phyloP scores from a whole-genome alignment of 2,797 vertebrate species.

The Agapornis canus region DNA sequence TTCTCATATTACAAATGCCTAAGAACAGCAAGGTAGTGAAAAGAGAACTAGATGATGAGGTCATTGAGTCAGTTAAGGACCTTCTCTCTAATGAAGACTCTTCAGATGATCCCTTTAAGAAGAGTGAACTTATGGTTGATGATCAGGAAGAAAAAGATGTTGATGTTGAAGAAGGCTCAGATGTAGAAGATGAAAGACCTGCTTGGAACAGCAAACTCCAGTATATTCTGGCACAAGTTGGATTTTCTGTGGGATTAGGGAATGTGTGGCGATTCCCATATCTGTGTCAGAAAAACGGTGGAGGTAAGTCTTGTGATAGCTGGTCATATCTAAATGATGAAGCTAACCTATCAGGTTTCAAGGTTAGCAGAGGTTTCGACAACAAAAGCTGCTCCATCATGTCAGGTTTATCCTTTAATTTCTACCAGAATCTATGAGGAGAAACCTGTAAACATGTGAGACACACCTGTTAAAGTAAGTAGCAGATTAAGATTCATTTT shows the following conservation, averaged over 20 bases:
- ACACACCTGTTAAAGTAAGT: not conserved
- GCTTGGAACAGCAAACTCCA: conserved; percentile 98
- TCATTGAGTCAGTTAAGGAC: conserved; percentile 95
- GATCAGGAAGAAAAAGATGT: conserved; percentile 81
- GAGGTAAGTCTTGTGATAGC: conserved; percentile 84
- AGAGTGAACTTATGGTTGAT: conserved; percentile 88
- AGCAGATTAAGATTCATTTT: not conserved
- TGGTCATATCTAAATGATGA: not conserved
- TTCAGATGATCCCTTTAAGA: conserved; percentile 93
- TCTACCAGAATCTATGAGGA: not conserved
- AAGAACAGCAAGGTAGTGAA: conserved; percentile 97
- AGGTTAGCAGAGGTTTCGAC: not conserved
- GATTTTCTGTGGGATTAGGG: conserved; percentile 97
- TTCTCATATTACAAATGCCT: conserved; percentile 87
- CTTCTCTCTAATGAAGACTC: conserved; percentile 96
- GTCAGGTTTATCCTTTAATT: not conserved
- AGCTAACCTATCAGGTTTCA: not conserved
- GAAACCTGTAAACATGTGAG: not conserved
- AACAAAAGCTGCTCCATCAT: not conserved
- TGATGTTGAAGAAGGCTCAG: conserved; percentile 81
- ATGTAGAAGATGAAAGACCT: conserved; percentile 88
- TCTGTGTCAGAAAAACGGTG: conserved; percentile 98
- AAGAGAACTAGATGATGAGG: conserved; percentile 95
- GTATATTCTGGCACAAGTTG: conserved; percentile 97
- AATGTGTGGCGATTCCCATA: conserved; percentile 99